Conservation (phyloP, 2,888 invertebrate genomes). For the Eumerus sabulonum region DNA sequence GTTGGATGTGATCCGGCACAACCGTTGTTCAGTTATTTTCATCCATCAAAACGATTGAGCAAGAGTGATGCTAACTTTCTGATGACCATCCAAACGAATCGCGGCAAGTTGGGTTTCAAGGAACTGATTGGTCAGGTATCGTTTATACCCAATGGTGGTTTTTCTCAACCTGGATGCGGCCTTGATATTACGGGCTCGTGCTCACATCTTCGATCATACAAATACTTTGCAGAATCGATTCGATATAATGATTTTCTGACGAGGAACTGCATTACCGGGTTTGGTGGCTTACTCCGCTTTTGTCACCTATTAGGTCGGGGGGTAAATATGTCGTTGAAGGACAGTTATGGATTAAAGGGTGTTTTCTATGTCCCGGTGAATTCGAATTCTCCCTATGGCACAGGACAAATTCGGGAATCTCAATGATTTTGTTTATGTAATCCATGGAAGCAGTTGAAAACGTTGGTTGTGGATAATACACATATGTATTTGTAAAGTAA, state of each 20-base stretch:
- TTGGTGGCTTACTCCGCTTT: slow-evolving; percentile 73
- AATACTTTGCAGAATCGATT: slow-evolving; percentile 79
- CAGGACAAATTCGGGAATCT: background rate
- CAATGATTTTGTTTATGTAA: too few relatives aligned
- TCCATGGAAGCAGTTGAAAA: too few relatives aligned
- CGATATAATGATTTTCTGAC: slow-evolving; percentile 72
- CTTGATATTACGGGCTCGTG: slow-evolving; percentile 77
- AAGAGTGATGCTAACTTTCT: slow-evolving; percentile 74
- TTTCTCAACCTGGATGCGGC: slow-evolving; percentile 80
- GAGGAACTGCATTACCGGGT: slow-evolving; percentile 69
- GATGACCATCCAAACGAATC: slow-evolving; percentile 76
- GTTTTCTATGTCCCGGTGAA: slow-evolving; percentile 74
- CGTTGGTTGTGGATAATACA: too few relatives aligned
- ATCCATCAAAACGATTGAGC: slow-evolving; percentile 71
- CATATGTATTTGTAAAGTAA: too few relatives aligned
- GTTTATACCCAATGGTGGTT: slow-evolving; percentile 81
- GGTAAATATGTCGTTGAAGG: slow-evolving; percentile 73
- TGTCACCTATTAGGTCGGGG: slow-evolving; percentile 71
- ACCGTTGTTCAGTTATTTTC: slow-evolving; percentile 73
- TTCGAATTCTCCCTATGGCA: slow-evolving; percentile 71
- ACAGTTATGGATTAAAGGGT: slow-evolving; percentile 70
- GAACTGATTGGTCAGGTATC: slow-evolving; percentile 78
- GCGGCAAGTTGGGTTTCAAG: slow-evolving; percentile 74
- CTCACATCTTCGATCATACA: slow-evolving; percentile 78
- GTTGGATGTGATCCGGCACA: slow-evolving; percentile 79